Percentiles rank a stretch among this genome's conserved stretches.
Evolutionary conservation across 2,113 vertebrate genomes (phyloP).

Genomic region (Lanius collurio): DNA sequence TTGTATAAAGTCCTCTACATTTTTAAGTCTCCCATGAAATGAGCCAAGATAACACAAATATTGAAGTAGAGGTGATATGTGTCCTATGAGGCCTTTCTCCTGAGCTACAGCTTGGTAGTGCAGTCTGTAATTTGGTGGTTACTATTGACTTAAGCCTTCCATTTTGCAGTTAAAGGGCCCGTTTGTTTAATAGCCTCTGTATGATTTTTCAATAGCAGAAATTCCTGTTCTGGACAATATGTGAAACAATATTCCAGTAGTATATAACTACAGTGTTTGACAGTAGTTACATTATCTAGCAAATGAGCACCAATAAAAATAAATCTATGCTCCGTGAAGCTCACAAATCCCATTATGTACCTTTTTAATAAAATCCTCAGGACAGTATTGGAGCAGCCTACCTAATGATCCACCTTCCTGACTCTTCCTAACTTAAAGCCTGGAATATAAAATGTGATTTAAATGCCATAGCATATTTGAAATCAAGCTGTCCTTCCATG

Average conservation of each 20-base stretch:
- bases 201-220: background rate
- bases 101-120: background rate
- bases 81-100: background rate
- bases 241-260: background rate
- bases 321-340: constrained; percentile 25
- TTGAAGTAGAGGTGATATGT: background rate
- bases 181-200: background rate
- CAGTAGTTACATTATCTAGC: background rate
- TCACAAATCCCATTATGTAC: constrained; percentile 61
- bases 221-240: background rate
- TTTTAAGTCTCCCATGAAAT: background rate
- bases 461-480: constrained; percentile 61
- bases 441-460: constrained; percentile 59
- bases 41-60: background rate
- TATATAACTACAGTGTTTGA: background rate
- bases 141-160: background rate
- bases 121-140: background rate
- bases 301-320: constrained; percentile 18
- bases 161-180: background rate
- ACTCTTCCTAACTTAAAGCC: constrained; percentile 61
- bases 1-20: background rate
- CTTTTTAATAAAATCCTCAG: constrained; percentile 69
- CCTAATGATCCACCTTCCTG: constrained; percentile 61
- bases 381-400: constrained; percentile 60
- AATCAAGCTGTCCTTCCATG: constrained; percentile 56